Conservation (phyloP, 2,888 invertebrate genomes). For the Thera obeliscata region DNA sequence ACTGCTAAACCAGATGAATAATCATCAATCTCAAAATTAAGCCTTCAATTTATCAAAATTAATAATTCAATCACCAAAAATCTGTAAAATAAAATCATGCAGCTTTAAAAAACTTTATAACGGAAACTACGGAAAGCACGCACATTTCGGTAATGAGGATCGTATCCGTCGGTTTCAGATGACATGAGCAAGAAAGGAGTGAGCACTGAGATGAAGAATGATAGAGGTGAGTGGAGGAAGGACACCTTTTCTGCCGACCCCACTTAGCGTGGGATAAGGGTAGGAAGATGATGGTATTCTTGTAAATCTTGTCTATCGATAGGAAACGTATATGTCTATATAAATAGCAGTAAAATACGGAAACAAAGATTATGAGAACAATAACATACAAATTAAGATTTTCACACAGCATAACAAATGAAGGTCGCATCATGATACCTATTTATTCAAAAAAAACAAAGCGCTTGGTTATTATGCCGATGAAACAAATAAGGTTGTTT, state of each 20-base stretch:
- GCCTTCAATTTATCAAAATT: too few relatives aligned
- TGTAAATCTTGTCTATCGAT: too few relatives aligned
- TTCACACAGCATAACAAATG: slow-evolving; percentile 10
- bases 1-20: background rate
- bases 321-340: slow-evolving; percentile 10
- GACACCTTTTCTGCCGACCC: too few relatives aligned
- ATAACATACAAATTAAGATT: slow-evolving; percentile 24
- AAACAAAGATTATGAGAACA: slow-evolving; percentile 16
- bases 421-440: slow-evolving; percentile 9
- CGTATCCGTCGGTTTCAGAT: slow-evolving; percentile 32
- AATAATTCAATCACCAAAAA: background rate
- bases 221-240: too few relatives aligned
- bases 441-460: background rate
- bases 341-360: slow-evolving; percentile 4
- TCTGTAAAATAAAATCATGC: slow-evolving; percentile 6
- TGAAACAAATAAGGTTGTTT: too few relatives aligned
- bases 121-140: slow-evolving; percentile 37
- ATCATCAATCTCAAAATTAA: background rate
- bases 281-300: too few relatives aligned
- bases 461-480: background rate
- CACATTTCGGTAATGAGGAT: slow-evolving; percentile 30
- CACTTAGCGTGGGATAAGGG: too few relatives aligned
- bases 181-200: too few relatives aligned
- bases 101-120: slow-evolving; percentile 23
- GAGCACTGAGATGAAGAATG: too few relatives aligned